phyloP scores from a whole-genome alignment of 1,140 invertebrate genomes.

The Subanguina moxae region DNA sequence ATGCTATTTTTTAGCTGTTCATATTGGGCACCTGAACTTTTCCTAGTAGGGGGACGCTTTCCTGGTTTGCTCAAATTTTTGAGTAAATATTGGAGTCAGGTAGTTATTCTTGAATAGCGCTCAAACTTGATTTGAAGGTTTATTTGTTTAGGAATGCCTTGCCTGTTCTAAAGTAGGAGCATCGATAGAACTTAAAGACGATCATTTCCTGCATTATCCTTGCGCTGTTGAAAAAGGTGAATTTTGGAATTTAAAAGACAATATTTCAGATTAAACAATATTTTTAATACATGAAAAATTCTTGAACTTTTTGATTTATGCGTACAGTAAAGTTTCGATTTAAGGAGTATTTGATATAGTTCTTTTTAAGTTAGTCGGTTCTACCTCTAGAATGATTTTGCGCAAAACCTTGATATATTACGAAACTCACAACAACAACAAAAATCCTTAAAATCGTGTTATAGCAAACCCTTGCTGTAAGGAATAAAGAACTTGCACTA shows the following conservation, averaged over 20 bases:
- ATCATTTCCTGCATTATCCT: background rate
- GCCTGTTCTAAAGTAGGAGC: background rate
- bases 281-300: too few species aligned
- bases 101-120: background rate
- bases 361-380: too few species aligned
- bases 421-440: too few species aligned
- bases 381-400: too few species aligned
- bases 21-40: conserved; percentile 1
- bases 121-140: background rate
- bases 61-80: background rate
- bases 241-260: background rate
- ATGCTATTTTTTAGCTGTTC: background rate
- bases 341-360: too few species aligned
- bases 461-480: too few species aligned
- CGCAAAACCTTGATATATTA: too few species aligned
- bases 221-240: conserved; percentile 1
- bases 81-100: conserved; percentile 5
- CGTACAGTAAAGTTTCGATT: too few species aligned
- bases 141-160: background rate
- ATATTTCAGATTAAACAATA: too few species aligned
- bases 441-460: too few species aligned
- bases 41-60: background rate
- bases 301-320: too few species aligned
- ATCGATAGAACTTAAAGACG: background rate
- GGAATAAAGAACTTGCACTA: too few species aligned